Evolutionary conservation across 2,888 invertebrate genomes (phyloP), one percentile per base, ranked within the genome.

Genomic region (Hemicrepidius hirtus): DNA sequence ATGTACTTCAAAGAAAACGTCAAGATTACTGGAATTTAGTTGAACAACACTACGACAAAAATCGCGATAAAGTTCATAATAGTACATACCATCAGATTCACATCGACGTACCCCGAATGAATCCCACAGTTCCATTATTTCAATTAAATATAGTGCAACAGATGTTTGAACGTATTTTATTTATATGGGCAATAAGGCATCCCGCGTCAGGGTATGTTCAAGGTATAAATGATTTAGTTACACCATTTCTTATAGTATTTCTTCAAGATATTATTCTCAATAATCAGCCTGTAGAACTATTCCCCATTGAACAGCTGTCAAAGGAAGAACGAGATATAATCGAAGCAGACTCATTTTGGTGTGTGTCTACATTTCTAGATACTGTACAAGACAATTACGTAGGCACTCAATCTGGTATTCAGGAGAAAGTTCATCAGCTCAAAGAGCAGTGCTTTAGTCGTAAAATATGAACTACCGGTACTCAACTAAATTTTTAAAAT

Each of bases 301-400:
- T 94, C 82, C 93, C 95, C 75, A 92, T 99, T 66, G 92, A 93
- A 9, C 32, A 32, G 7, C 32, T 32, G 9, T 32, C 32, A 28
- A 3, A 94, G 81, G 93, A 93, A 63, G 92, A 93, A 83, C 88
- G 96, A 71, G 92, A 95, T 81, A 90, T 95, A 74, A 96, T 99
- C 63, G 99, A 99, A 88, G 98, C 99, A 0, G 99, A 99, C 87
- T 96, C 97, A 40, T 99, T 97, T 89, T 99, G 99, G 99, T 99
- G 98, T 86, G 91, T 98, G 78, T 97, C 97, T 12, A 97, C 98
- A 86, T 95, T 99, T 84, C 90, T 99, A 69, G 99, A 99, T 87
- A 97, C 98, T 78, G 99, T 99, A 82, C 98, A 98, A 88, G 98
- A 99, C 87, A 99, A 99, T 88, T 99, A 99, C 86, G 99, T 99